Evolutionary conservation across 2,888 invertebrate species (phyloP).

Genomic region (Rhamphomyia laevipes): DNA sequence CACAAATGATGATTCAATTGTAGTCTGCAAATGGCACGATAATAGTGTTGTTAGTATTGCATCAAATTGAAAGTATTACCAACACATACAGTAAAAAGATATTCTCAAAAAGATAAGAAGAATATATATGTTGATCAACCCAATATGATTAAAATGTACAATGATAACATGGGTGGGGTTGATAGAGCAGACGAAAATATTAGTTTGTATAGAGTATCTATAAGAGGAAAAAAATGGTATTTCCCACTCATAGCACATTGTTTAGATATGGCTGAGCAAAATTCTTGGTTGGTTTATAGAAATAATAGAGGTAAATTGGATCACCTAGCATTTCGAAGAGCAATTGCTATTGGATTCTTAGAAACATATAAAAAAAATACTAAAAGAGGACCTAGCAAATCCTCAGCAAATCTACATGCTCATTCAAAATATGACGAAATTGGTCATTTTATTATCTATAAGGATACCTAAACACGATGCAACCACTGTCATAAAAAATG

Average conservation of each 20-base stretch:
- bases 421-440: too few relatives aligned
- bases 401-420: too few relatives aligned
- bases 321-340: not conserved
- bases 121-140: not conserved
- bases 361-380: too few relatives aligned
- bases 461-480: too few relatives aligned
- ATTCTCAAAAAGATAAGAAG: not conserved
- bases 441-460: too few relatives aligned
- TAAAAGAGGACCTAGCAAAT: too few relatives aligned
- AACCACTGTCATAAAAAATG: too few relatives aligned
- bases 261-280: not conserved
- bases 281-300: not conserved
- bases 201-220: not conserved
- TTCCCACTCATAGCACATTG: not conserved
- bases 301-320: not conserved
- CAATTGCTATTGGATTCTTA: not conserved
- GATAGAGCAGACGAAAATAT: constrained; percentile 1
- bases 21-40: not conserved
- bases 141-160: not conserved
- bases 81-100: not conserved
- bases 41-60: not conserved
- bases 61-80: not conserved
- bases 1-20: not conserved
- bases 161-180: not conserved
- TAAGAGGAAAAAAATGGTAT: not conserved